Base-by-base conservation (phyloP, 1,140 invertebrate genomes). In the Panonychus citri region DNA sequence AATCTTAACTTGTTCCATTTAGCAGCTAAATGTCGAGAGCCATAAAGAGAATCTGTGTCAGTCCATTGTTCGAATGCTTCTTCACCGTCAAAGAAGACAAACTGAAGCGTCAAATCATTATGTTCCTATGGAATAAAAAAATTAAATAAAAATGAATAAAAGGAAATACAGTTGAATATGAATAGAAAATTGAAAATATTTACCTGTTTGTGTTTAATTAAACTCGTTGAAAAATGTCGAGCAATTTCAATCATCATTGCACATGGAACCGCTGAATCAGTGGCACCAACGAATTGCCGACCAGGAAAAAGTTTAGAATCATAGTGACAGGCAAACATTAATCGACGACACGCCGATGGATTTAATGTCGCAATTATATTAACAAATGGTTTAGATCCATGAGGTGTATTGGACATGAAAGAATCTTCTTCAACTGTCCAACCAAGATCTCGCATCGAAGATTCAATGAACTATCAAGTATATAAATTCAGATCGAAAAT, bases 51-150 rank as follows among this genome's bases (percentile, higher is more conserved):
- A 72, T 98, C 94, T 2, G 70, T 79, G 0, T 76, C 73, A 8
- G 78, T 78, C 93, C 93, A 98, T 24, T 77, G 64, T 17, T 77
- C 60, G 68, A 96, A 96, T 3, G 93, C 93, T 75, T 98, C 94
- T 72, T 99, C 94, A 0, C 94, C 94, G 67, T 99, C 94, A 65
- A 99, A 91, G 70, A 98, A 98, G 59, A 98, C 73, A 49, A 96
- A 77, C 77, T 91, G 89, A 3, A 97, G 72, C 55, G 86, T 88
- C 0, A 90, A 67, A 50, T 85, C 76, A 70, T 61, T 55, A 13
- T 59, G 34, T n/a, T 39, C 52, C 27, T 26, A 15, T 27, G n/a
- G 12, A 34, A 34, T 5, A 34, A 34, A 12, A 34, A 12, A 34
- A 34, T 7, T 12, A 34, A 43, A n/a, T 28, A 26, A 27, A 3